phyloP scores from a whole-genome alignment of 64 coral and sea anemone genomes.

The Pocillopora damicornis region DNA sequence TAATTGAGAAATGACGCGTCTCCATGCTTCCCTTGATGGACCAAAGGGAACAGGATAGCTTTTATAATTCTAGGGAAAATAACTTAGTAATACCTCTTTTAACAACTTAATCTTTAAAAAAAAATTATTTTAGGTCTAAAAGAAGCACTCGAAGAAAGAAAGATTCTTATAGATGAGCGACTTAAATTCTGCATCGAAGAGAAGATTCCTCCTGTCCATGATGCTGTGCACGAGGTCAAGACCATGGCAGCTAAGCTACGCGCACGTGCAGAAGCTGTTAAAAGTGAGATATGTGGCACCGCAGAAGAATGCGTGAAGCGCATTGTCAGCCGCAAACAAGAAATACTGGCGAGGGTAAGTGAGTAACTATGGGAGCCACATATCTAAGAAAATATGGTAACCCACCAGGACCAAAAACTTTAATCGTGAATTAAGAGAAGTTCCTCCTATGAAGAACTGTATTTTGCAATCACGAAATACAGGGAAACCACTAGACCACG shows the following conservation, averaged over 20 bases:
- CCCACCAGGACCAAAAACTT: no score
- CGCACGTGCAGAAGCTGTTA: constrained; percentile 74
- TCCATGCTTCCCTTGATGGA: no score
- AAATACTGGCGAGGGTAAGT: constrained; percentile 55
- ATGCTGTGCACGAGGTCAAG: constrained; percentile 88
- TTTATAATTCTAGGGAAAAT: no score
- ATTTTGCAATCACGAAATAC: no score
- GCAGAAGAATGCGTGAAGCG: constrained; percentile 88
- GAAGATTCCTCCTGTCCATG: constrained; percentile 86
- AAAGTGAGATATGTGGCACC: constrained; percentile 66
- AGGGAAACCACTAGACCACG: no score
- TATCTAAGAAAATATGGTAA: no score
- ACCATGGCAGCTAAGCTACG: constrained; percentile 87
- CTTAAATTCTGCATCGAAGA: constrained; percentile 67
- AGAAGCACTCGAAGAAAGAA: constrained; percentile 81
- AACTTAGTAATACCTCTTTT: not conserved
- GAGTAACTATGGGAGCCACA: no score
- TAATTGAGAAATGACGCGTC: no score
- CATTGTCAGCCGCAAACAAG: constrained; percentile 77
- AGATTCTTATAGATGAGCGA: constrained; percentile 71
- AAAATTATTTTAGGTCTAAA: constrained; percentile 48
- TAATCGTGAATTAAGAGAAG: no score
- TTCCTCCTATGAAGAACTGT: no score
- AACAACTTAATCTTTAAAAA: not conserved
- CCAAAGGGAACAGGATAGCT: no score